A percentile compares a stretch with the other conserved stretches of the same genome.
phyloP scores from a whole-genome alignment of 2,113 vertebrate species.

The Tenrec ecaudatus region DNA sequence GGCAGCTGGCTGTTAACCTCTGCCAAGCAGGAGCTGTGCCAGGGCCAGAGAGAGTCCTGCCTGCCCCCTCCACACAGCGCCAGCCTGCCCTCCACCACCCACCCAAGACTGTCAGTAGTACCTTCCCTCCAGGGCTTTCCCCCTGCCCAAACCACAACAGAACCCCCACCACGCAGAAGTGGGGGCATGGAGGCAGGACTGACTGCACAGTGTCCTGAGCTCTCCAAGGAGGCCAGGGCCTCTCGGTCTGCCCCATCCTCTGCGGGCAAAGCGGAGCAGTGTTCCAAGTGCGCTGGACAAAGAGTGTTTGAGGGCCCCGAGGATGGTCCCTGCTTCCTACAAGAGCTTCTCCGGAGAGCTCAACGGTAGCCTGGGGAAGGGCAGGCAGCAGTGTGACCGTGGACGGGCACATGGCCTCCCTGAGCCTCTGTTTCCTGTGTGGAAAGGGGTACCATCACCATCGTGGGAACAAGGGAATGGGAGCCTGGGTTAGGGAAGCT shows the following conservation, averaged over 20 bases:
- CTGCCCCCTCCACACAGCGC: no score
- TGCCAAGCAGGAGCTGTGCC: neutral
- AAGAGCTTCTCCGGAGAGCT: neutral
- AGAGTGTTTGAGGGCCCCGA: neutral
- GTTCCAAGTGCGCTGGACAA: neutral
- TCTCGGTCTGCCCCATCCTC: neutral
- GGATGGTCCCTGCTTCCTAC: neutral
- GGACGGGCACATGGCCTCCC: neutral
- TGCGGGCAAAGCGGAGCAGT: neutral
- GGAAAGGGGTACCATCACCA: slow-evolving; percentile 30
- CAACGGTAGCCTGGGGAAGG: neutral
- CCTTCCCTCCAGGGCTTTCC: neutral
- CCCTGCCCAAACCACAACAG: neutral
- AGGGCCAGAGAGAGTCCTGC: neutral
- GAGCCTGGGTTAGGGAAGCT: neutral
- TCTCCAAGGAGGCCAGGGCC: neutral
- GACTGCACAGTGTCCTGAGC: neutral
- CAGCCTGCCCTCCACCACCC: neutral
- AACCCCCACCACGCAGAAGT: neutral
- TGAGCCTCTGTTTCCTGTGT: slow-evolving; percentile 7
- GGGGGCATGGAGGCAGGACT: neutral
- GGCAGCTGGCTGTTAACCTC: neutral
- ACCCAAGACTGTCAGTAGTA: neutral
- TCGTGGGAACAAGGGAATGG: neutral
- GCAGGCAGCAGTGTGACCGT: neutral